Percentiles rank a stretch among this genome's conserved stretches.
Conservation (phyloP, 2,797 vertebrate genomes). For the Neopelma chrysocephalum region DNA sequence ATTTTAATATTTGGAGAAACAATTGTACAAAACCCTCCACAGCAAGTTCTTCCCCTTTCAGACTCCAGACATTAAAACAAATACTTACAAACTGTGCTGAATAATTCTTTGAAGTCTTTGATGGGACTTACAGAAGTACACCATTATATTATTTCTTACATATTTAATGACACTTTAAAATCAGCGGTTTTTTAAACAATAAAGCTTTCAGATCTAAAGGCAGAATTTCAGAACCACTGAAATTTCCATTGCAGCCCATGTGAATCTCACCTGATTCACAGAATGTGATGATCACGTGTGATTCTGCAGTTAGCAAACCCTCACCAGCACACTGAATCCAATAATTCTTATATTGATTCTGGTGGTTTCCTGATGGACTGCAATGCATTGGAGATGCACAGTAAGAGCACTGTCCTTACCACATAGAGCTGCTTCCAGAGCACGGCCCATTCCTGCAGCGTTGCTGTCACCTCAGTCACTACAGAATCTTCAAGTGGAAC, state of each 20-base stretch:
- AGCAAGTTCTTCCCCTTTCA: not conserved
- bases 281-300: too few relatives aligned
- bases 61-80: not conserved
- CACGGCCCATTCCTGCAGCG: conserved; percentile 92
- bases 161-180: not conserved
- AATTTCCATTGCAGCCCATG: rapidly evolving
- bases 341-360: not conserved
- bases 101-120: not conserved
- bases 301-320: not conserved
- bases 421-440: conserved; percentile 97
- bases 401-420: conserved; percentile 77
- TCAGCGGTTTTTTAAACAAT: not conserved
- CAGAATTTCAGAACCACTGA: not conserved
- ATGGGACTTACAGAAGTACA: not conserved
- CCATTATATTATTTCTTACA: not conserved
- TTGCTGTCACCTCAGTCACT: conserved; percentile 90
- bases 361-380: not conserved
- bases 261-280: not conserved
- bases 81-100: not conserved
- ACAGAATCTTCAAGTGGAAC: conserved; percentile 91
- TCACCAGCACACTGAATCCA: not conserved
- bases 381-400: not conserved
- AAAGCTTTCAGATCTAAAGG: not conserved
- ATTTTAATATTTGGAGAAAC: not conserved
- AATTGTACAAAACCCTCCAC: not conserved